Base-by-base conservation (phyloP, 2,113 vertebrate species). In the Terrapene triunguis region DNA sequence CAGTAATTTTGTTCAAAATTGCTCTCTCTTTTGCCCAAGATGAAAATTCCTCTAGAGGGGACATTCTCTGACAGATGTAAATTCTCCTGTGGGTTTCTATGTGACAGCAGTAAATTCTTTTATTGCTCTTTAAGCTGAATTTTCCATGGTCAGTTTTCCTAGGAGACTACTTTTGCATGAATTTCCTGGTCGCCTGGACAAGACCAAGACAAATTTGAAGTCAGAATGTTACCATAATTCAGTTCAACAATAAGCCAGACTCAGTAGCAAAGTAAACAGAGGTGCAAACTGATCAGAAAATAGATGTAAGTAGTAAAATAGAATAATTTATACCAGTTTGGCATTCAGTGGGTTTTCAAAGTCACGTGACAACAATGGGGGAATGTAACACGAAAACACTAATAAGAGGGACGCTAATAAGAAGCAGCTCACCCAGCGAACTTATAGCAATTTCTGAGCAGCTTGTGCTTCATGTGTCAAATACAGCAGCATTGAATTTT, bases 71-170 rank as follows among this genome's bases (percentile, higher is more conserved):
- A 55, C 72, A 94, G 81, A 51, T 1, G 2, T 94, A 95, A 95
- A 84, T 94, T 97, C 93, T 97, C 74, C 94, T 94, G 51, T 93
- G 44, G 32, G 65, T 94, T 97, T 93, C 88, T 1, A 6, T 0
- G 2, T 92, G 95, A 92, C 3, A 10, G 94, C 82, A 87, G 89
- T 94, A 96, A 94, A 95, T 95, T 95, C 80, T 96, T 95, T 95
- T 96, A 96, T 95, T 96, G 86, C 92, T 97, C 47, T 90, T 95
- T 95, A 95, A 95, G 92, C 91, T 93, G 93, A 91, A 93, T 97
- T 97, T 97, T 95, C 88, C 92, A 89, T 0, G 62, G 96, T 94
- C 94, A 87, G 84, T 96, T 97, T 95, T 98, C 93, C 95, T 97
- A 53, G 80, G 96, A 95, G 87, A 96, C 76, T 78, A 32, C 84